Base-by-base conservation (phyloP, 2,888 invertebrate genomes). In the Chrysolina haemoptera region DNA sequence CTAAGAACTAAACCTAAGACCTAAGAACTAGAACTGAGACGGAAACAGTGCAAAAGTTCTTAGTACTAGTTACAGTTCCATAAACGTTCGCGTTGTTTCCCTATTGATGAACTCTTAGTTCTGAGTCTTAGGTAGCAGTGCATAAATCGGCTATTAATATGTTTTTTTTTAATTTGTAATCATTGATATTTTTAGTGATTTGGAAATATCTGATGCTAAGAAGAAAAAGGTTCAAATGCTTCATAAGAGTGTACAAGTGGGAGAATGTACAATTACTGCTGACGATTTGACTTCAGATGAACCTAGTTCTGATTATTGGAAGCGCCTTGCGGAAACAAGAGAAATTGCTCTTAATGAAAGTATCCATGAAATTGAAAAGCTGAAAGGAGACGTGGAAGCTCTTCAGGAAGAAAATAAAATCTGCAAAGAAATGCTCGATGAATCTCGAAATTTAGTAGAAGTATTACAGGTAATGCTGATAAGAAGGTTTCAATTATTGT, bases 221-320 rank as follows among this genome's bases (percentile, higher is more conserved):
- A 80, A 79, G 50, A 77, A 77, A 76, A 91, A 89, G 84, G 90
- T 90, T 81, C 81, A 88, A 74, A 90, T 87, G 79, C 89, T 77
- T 69, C 75, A 91, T 82, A 94, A 92, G 82, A 89, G 89, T 79
- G 90, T 91, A n/a, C 93, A 93, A 87, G 92, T 92, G 0, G 90
- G 90, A 73, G 88, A 90, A 63, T 68, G 76, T 53, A 89, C 90
- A 82, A 90, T 94, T 48, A 91, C 92, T 64, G 90, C 88, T 11
- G 91, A 92, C 79, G 95, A 95, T 85, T 89, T 95, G 46, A 94
- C 93, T 0, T 91, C 92, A 55, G 91, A 92, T 72, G 89, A 89
- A 86, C 93, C 95, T 4, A 92, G 94, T 72, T 92, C 93, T 83
- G 91, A 91, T 76, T 96, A 95, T 85, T 96, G 95, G 94, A 89